These are phyloP conservation scores for Caenorhabditis virilis DNA, from an alignment of 2,888 invertebrate species.

Conservation along the genomic window DNA sequence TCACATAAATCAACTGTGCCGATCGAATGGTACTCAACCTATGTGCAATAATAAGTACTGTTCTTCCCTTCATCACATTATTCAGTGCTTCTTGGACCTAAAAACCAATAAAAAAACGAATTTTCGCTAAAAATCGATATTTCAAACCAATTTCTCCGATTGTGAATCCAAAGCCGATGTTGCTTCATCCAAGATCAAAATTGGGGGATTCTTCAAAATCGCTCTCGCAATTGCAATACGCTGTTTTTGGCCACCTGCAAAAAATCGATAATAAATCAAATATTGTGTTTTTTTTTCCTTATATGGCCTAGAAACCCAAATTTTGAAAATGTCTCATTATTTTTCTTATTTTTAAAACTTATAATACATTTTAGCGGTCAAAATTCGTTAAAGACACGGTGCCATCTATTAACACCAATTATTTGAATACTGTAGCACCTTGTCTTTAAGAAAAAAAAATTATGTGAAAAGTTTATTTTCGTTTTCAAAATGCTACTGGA, in stretches of 20 bases:
- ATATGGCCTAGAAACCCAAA: too few relatives aligned
- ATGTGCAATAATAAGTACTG: constrained; percentile 93
- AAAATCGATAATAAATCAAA: too few relatives aligned
- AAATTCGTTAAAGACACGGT: too few relatives aligned
- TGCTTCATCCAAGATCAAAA: constrained; percentile 84
- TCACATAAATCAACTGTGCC: constrained; percentile 88
- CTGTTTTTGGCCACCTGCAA: constrained; percentile 78
- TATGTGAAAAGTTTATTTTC: too few relatives aligned
- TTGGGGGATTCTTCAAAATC: constrained; percentile 85
- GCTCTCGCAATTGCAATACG: constrained; percentile 92
- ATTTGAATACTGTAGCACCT: too few relatives aligned
- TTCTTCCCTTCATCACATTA: constrained; percentile 80
- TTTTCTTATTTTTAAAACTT: too few relatives aligned
- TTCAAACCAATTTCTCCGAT: constrained; percentile 52
- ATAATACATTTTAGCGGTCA: too few relatives aligned
- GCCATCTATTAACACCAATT: too few relatives aligned
- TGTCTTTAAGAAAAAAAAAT: too few relatives aligned
- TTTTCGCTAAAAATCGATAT: background rate
- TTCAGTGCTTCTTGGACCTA: constrained; percentile 78
- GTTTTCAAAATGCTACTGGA: too few relatives aligned
- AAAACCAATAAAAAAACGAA: background rate
- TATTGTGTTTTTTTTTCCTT: too few relatives aligned
- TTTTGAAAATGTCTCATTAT: too few relatives aligned
- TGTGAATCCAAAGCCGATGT: constrained; percentile 80
- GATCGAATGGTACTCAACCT: constrained; percentile 87